Conservation (phyloP, 2,888 invertebrate species). For the Seira ritae region DNA sequence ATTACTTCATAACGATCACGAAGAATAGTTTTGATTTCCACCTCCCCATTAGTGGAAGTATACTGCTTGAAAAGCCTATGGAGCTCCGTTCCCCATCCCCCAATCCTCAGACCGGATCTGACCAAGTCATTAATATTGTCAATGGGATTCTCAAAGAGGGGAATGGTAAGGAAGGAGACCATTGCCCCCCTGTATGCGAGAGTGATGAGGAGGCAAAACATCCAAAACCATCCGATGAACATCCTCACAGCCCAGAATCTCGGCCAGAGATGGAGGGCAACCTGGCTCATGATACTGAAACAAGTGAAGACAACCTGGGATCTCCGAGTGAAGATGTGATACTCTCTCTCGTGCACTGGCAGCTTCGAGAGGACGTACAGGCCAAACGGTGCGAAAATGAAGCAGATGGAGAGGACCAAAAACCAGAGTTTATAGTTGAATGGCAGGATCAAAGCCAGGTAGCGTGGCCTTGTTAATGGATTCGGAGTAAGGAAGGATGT, state of each 20-base stretch:
- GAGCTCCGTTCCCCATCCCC: conserved; percentile 72
- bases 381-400: conserved; percentile 69
- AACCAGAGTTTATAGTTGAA: conserved; percentile 70
- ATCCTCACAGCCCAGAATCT: conserved; percentile 84
- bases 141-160: conserved; percentile 71
- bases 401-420: conserved; percentile 67
- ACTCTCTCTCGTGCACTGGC: conserved; percentile 57
- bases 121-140: conserved; percentile 71
- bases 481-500: conserved; percentile 72
- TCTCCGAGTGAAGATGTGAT: conserved; percentile 45
- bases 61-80: conserved; percentile 68
- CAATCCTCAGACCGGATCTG: conserved; percentile 65
- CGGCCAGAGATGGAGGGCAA: conserved; percentile 72
- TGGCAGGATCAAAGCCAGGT: conserved; percentile 71
- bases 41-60: conserved; percentile 36
- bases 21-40: conserved; percentile 24
- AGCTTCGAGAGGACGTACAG: conserved; percentile 63
- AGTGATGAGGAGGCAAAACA: conserved; percentile 87
- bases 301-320: conserved; percentile 69
- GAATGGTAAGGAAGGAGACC: conserved; percentile 73
- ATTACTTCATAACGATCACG: conserved; percentile 66
- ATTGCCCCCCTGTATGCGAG: conserved; percentile 83
- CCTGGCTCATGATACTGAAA: conserved; percentile 71
- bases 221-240: conserved; percentile 91
- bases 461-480: conserved; percentile 71